Base-by-base conservation (phyloP, 2,113 vertebrate genomes). In the Dipodomys merriami region DNA sequence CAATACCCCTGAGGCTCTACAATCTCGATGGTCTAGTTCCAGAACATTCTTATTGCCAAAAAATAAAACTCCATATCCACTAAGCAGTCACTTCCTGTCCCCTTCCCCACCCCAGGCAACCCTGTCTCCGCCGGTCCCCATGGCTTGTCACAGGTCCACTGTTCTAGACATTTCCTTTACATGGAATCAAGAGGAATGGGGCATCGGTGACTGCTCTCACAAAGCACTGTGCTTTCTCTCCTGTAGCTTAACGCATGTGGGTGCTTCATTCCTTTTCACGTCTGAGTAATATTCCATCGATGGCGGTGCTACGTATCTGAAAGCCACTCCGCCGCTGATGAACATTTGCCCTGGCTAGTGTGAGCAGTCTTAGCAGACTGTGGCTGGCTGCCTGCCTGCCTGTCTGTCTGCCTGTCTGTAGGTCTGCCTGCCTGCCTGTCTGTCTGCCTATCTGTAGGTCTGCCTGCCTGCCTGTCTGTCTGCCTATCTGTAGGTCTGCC, bases 161-260 rank as follows among this genome's bases (percentile, higher is more conserved):
- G 12, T 46, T 83, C 67, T 22, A 77, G 86, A 49, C 6, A 49
- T 2, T 53, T 74, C 71, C 20, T 18, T 27, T 4, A 19, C 53
- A 33, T 16, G 57, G 10, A 49, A n/a, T 27, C 78, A 23, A 1
- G 3, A 1, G 29, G 7, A 6, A 16, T 1, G 19, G 3, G 73
- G 67, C 11, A 1, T 68, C 27, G 10, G 27, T n/a, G 29, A 13
- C 67, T 68, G 9, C 67, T 25, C 91, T 78, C 68, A 64, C 33
- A 46, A 16, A 3, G 68, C 27, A 16, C 9, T 7, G 5, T 7
- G 44, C n/a, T 44, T 93, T 11, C 5, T 15, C 15, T 3, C 2
- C 69, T 22, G 4, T 4, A 11, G 0, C 1, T 30, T 0, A 29
- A 29, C 15, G 1, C 2, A 19, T 10, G 29, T 23, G 7, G 57